Percentiles rank a stretch among this genome's conserved stretches.
Conservation (phyloP, 2,888 invertebrate genomes). For the Agrochola litura region DNA sequence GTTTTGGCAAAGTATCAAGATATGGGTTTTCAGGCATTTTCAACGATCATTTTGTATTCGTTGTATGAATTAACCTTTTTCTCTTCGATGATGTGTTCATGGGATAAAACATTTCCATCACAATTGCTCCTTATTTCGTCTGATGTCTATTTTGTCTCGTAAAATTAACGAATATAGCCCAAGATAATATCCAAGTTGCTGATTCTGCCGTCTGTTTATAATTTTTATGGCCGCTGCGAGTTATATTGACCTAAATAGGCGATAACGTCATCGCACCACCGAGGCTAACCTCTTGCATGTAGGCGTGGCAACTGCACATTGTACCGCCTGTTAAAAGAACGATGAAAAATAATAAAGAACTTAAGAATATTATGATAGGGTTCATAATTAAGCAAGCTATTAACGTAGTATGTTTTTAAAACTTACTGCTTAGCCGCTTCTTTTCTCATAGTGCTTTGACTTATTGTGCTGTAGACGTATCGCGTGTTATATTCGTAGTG, state of each 20-base stretch:
- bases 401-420: slow-evolving; percentile 38
- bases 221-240: slow-evolving; percentile 82
- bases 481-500: slow-evolving; percentile 73
- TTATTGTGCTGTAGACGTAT: slow-evolving; percentile 55
- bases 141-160: slow-evolving; percentile 23
- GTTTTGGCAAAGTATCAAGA: slow-evolving; percentile 72
- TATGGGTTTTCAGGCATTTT: slow-evolving; percentile 63
- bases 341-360: slow-evolving; percentile 42
- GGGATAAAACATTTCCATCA: neutral
- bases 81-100: neutral
- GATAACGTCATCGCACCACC: slow-evolving; percentile 83
- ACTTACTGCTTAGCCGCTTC: slow-evolving; percentile 31
- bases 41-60: slow-evolving; percentile 66
- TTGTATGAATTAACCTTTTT: slow-evolving; percentile 48
- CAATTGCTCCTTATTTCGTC: slow-evolving; percentile 13
- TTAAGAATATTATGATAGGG: slow-evolving; percentile 30
- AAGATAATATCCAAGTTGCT: slow-evolving; percentile 53
- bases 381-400: slow-evolving; percentile 38
- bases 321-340: slow-evolving; percentile 45
- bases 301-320: slow-evolving; percentile 79
- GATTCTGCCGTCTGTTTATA: slow-evolving; percentile 70
- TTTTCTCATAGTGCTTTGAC: slow-evolving; percentile 48
- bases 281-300: slow-evolving; percentile 76
- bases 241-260: slow-evolving; percentile 87
- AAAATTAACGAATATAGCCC: slow-evolving; percentile 28